These are phyloP conservation scores for Babyrousa celebensis DNA, from an alignment of 2,797 vertebrate species.

Conservation along the genomic window DNA sequence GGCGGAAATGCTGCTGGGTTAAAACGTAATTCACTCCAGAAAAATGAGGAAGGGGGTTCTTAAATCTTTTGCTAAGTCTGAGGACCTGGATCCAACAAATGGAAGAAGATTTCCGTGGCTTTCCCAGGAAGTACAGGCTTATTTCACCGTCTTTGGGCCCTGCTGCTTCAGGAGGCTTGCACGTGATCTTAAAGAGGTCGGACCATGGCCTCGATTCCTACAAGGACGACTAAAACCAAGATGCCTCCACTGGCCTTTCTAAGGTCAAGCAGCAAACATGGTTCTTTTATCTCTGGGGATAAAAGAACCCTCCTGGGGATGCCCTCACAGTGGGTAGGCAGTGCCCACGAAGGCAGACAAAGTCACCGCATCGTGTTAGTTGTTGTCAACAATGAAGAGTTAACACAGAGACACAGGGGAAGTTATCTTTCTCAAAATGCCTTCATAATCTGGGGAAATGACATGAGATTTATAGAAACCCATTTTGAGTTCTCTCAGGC, in stretches of 20 bases:
- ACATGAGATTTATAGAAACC: slow-evolving; percentile 67
- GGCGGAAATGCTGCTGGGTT: slow-evolving; percentile 19
- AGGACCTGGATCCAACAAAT: not conserved
- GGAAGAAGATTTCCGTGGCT: not conserved
- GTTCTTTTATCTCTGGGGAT: not conserved
- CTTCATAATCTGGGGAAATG: slow-evolving; percentile 4
- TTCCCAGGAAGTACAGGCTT: not conserved
- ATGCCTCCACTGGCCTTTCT: no score
- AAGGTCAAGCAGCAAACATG: not conserved
- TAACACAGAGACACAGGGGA: not conserved
- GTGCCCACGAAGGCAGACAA: not conserved
- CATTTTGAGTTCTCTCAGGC: slow-evolving; percentile 72
- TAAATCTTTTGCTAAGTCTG: not conserved
- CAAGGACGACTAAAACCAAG: not conserved
- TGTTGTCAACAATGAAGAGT: not conserved
- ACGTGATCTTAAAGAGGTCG: not conserved
- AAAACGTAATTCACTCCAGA: not conserved
- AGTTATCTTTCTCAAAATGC: slow-evolving; percentile 41
- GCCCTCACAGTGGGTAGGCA: not conserved
- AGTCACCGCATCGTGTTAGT: not conserved
- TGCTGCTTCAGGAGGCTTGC: not conserved
- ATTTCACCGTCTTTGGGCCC: not conserved
- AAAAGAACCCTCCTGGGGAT: not conserved
- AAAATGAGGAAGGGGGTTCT: not conserved
- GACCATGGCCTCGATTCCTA: not conserved